These are phyloP conservation scores for Syngnathus floridae DNA, from an alignment of 2,113 vertebrate genomes.

Conservation along the genomic window DNA sequence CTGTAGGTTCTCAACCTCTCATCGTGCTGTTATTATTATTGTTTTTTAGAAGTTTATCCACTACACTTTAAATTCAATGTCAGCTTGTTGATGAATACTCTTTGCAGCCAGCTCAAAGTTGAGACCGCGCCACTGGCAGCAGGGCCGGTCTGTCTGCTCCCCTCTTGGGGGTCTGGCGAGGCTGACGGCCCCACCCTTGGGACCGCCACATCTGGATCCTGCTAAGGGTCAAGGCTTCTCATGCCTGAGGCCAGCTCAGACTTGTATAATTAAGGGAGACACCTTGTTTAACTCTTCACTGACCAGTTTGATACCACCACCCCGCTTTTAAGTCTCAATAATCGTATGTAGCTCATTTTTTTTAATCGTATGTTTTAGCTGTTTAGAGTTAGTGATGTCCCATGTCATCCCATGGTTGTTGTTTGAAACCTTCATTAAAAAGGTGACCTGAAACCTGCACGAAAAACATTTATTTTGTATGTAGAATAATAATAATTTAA, in stretches of 20 bases:
- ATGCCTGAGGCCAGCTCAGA: slow-evolving; percentile 90
- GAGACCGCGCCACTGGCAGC: slow-evolving; percentile 62
- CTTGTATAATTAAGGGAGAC: slow-evolving; percentile 91
- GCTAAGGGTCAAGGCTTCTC: slow-evolving; percentile 97
- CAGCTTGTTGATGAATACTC: slow-evolving; percentile 4
- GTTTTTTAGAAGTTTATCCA: not conserved
- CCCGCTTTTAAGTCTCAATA: not conserved
- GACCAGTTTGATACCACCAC: slow-evolving; percentile 32
- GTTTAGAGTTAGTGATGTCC: not conserved
- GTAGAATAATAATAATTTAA: too few relatives aligned
- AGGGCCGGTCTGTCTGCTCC: slow-evolving; percentile 67
- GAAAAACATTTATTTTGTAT: too few relatives aligned
- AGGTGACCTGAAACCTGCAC: too few relatives aligned
- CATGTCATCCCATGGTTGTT: too few relatives aligned
- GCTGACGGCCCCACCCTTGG: slow-evolving; percentile 71
- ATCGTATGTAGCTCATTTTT: not conserved
- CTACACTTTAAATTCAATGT: not conserved
- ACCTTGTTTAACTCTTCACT: slow-evolving; percentile 90
- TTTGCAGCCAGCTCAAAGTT: slow-evolving; percentile 44
- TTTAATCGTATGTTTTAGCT: not conserved
- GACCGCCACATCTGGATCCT: slow-evolving; percentile 98
- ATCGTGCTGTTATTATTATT: not conserved
- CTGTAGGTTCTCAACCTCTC: not conserved
- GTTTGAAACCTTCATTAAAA: too few relatives aligned
- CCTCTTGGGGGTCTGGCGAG: slow-evolving; percentile 67